A percentile compares a stretch with the other conserved stretches of the same genome.
Conservation (phyloP, 2,888 invertebrate genomes). For the Hoplodrina ambigua region DNA sequence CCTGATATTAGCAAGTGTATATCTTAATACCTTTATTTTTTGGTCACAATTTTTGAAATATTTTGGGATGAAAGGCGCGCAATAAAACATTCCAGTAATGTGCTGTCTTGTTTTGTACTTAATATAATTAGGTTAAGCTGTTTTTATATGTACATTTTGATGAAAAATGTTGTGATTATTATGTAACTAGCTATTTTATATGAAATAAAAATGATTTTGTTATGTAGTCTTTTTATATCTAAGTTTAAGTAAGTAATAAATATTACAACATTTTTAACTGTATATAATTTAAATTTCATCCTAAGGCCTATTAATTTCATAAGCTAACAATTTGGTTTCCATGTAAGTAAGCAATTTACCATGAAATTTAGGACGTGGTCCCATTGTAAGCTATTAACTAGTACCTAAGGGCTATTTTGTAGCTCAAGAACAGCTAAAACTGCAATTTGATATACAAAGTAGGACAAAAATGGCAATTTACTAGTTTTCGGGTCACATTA, state of each 20-base stretch:
- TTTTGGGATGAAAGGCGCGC: conserved; percentile 60
- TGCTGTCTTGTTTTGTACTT: conserved; percentile 89
- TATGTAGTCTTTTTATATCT: conserved; percentile 79
- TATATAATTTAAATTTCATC: conserved; percentile 51
- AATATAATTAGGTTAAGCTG: conserved; percentile 74
- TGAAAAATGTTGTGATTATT: conserved; percentile 80
- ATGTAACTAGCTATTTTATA: conserved; percentile 72
- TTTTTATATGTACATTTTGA: conserved; percentile 88
- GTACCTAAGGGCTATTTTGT: no score
- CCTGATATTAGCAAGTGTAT: conserved; percentile 51
- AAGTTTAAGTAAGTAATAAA: conserved; percentile 78
- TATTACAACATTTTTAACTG: conserved; percentile 68
- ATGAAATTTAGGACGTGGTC: background rate
- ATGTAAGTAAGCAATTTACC: conserved; percentile 6
- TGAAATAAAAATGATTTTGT: conserved; percentile 73
- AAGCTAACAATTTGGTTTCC: conserved; percentile 2
- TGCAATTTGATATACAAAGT: no score
- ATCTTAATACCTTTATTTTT: conserved; percentile 50
- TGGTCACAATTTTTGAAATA: conserved; percentile 68
- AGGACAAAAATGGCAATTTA: no score
- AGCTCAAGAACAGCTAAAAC: no score
- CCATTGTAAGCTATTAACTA: no score
- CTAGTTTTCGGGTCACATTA: no score
- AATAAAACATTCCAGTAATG: conserved; percentile 86
- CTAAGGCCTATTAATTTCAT: conserved; percentile 2